phyloP scores from a whole-genome alignment of 1,140 invertebrate genomes.

The Mylabris phalerata region DNA sequence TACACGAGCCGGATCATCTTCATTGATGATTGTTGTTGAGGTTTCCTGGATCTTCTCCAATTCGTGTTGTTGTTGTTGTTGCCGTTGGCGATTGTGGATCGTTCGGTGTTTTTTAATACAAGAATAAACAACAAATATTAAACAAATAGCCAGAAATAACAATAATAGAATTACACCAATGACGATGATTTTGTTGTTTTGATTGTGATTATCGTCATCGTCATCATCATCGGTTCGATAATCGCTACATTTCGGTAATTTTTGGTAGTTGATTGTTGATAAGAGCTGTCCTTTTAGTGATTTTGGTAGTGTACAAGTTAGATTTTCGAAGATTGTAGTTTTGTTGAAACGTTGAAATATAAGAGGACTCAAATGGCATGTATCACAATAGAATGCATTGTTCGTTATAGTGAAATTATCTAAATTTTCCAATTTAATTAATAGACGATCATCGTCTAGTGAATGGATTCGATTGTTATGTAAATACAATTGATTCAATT shows the following conservation, averaged over 20 bases:
- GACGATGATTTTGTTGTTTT: slow-evolving; percentile 28
- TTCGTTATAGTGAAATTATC: slow-evolving; percentile 48
- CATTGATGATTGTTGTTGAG: background rate
- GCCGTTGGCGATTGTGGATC: slow-evolving; percentile 1
- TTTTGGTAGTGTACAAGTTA: slow-evolving; percentile 37
- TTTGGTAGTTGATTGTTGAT: slow-evolving; percentile 15
- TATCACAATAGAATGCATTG: slow-evolving; percentile 60
- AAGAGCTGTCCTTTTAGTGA: slow-evolving; percentile 29
- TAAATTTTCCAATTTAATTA: slow-evolving; percentile 48
- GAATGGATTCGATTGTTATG: slow-evolving; percentile 55
- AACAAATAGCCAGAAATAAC: slow-evolving; percentile 28
- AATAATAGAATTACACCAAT: slow-evolving; percentile 20
- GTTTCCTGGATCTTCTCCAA: slow-evolving; percentile 25
- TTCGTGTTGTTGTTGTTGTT: slow-evolving; percentile 18
- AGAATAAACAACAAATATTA: slow-evolving; percentile 37
- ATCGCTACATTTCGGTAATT: slow-evolving; percentile 14
- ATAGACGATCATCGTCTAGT: slow-evolving; percentile 49
- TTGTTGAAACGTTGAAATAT: slow-evolving; percentile 39
- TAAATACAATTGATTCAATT: slow-evolving; percentile 53
- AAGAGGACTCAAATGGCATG: slow-evolving; percentile 52
- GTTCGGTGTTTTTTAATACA: slow-evolving; percentile 30
- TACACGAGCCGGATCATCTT: background rate
- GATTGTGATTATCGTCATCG: slow-evolving; percentile 1
- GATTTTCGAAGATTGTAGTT: slow-evolving; percentile 31
- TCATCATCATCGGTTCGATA: slow-evolving; percentile 13